Evolutionary conservation across 2,113 vertebrate genomes (phyloP), one percentile per base, ranked within the genome.

Genomic region (Chascanopsetta lugubris): DNA sequence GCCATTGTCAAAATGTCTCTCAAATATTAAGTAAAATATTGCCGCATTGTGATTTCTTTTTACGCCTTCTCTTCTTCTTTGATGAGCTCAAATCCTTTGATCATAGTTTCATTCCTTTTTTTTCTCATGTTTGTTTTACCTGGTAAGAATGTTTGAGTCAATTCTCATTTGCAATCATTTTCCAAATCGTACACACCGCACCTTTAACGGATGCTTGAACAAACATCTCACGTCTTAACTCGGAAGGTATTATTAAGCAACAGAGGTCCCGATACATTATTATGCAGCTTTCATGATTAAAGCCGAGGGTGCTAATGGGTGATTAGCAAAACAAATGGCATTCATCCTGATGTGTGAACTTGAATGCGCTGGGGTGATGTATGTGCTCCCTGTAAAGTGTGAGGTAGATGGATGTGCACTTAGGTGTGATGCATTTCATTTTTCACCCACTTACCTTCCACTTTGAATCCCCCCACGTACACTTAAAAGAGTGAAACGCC

Each of bases 251-350:
- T 58, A 68, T 86, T 77, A 79, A 25, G 63, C 63, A 50, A 46
- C 49, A 50, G 55, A 53, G 48, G 30, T 49, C 80, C 77, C 20
- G 50, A 76, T 82, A 87, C 38, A 42, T 38, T 69, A 88, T 88
- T 69, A 43, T 55, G 45, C 68, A 58, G 48, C 22, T 61, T 49
- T 56, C 63, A 61, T 87, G 76, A 88, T 87, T 88, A 84, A 84
- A 83, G 81, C 82, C 50, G 51, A 34, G 57, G 53, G 50, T 49
- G 47, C 58, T 75, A 72, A 80, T 83, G 72, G 75, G 67, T 80
- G 72, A 87, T 86, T 80, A 83, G 63, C 30, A 50, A 62, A 79
- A 75, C 51, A 24, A 62, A 77, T 67, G 27, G 17, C 18, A 27
- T 60, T 58, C 32, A 61, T 63, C 77, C 5, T 36, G 26, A 57